Percentiles rank a stretch among this genome's conserved stretches.
Evolutionary conservation across 2,113 vertebrate species (phyloP).

Genomic region (Cheilinus undulatus): DNA sequence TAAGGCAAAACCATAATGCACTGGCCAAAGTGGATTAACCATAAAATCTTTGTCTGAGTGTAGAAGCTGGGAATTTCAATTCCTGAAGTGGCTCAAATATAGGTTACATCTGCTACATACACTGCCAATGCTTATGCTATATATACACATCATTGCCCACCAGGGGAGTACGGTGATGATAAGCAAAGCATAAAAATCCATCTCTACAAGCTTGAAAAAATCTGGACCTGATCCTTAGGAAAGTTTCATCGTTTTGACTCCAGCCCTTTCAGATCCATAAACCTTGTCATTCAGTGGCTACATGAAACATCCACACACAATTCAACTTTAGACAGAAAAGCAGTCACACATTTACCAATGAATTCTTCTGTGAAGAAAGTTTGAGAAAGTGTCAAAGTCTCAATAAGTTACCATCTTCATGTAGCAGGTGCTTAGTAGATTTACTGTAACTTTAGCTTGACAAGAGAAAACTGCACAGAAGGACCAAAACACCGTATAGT

Average conservation of each 20-base stretch:
- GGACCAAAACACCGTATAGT: no score
- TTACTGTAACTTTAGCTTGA: no score
- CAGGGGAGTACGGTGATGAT: slow-evolving; percentile 62
- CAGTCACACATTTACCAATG: not conserved
- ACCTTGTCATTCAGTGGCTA: slow-evolving; percentile 36
- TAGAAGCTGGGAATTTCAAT: slow-evolving; percentile 64
- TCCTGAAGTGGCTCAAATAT: slow-evolving; percentile 72
- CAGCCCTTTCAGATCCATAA: not conserved
- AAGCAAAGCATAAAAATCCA: slow-evolving; percentile 62
- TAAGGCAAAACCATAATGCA: slow-evolving; percentile 80
- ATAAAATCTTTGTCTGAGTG: slow-evolving; percentile 57
- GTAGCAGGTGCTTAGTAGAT: no score
- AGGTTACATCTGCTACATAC: slow-evolving; percentile 79
- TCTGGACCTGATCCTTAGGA: slow-evolving; percentile 4
- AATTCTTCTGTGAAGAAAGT: not conserved
- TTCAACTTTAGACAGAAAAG: slow-evolving; percentile 16
- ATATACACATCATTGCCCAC: slow-evolving; percentile 73
- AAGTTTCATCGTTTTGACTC: not conserved
- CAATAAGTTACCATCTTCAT: not conserved
- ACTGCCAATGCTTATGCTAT: slow-evolving; percentile 67
- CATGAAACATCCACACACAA: slow-evolving; percentile 54
- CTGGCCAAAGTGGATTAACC: slow-evolving; percentile 71
- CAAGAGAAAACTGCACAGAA: no score
- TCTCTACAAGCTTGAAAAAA: slow-evolving; percentile 34
- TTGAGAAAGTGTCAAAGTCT: not conserved